Evolutionary conservation across 1,140 invertebrate species (phyloP).

Genomic region (Euwallacea fornicatus): DNA sequence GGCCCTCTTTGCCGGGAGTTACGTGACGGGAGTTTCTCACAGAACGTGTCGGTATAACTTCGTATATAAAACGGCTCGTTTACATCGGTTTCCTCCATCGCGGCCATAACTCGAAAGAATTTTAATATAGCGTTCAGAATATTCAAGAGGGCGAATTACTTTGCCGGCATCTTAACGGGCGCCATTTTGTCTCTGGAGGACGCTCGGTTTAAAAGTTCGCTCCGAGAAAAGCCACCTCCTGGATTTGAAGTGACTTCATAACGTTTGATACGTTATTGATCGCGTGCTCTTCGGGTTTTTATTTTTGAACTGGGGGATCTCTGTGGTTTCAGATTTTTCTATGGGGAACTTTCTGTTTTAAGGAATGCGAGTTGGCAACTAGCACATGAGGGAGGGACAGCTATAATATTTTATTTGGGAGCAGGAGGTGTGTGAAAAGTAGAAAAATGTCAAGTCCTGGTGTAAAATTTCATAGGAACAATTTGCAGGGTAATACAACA

Average conservation of each 20-base stretch:
- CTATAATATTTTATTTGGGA: no score
- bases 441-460: no score
- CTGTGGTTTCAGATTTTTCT: no score
- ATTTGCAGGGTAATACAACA: no score
- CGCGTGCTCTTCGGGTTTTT: conserved; percentile 4
- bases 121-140: conserved; percentile 35
- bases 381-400: no score
- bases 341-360: no score
- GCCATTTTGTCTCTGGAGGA: conserved; percentile 33
- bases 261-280: conserved; percentile 34
- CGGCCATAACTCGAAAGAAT: conserved; percentile 33
- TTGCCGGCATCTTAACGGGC: conserved; percentile 18
- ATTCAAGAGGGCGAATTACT: conserved; percentile 30
- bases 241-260: conserved; percentile 33
- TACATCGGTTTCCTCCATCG: conserved; percentile 32
- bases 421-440: no score
- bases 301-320: neutral
- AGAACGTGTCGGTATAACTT: conserved; percentile 21
- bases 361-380: no score
- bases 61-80: conserved; percentile 38
- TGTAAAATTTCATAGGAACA: no score
- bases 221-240: conserved; percentile 25
- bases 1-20: neutral
- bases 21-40: neutral
- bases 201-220: conserved; percentile 32